Conservation (phyloP, 37 sponge, comb jelly and placozoan species). For the Ephydatia muelleri region DNA sequence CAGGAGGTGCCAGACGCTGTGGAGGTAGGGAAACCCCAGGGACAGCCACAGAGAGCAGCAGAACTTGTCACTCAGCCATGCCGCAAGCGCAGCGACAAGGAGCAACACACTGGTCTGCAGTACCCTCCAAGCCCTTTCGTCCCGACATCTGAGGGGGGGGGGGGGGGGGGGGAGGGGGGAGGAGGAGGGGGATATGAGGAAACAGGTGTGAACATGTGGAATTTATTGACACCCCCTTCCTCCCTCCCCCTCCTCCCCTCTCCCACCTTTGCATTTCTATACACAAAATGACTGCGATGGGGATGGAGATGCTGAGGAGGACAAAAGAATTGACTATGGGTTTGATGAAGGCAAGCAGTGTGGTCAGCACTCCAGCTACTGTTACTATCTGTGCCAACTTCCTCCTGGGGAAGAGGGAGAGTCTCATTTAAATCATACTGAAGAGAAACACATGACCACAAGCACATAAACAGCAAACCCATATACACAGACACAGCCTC, state of each 20-base stretch:
- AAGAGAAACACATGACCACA: no score
- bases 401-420: not conserved
- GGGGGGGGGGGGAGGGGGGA: no score
- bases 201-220: not conserved
- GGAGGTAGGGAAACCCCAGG: slow-evolving; percentile 23
- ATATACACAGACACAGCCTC: no score
- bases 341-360: not conserved
- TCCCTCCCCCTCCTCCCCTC: no score
- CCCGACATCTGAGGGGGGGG: slow-evolving; percentile 6
- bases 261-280: not conserved
- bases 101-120: not conserved
- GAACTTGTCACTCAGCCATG: slow-evolving; percentile 17
- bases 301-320: not conserved
- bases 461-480: no score
- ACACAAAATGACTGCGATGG: not conserved
- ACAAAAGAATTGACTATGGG: slow-evolving; percentile 12
- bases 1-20: slow-evolving; percentile 27
- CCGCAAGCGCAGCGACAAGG: not conserved
- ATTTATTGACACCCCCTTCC: no score
- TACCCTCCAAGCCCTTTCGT: slow-evolving; percentile 2
- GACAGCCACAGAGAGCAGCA: slow-evolving; percentile 19
- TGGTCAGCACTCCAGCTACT: not conserved
- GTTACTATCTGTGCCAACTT: not conserved
- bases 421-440: not conserved
- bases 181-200: not conserved